Conservation (phyloP, 2,888 invertebrate species). For the Ectemnius lituratus region DNA sequence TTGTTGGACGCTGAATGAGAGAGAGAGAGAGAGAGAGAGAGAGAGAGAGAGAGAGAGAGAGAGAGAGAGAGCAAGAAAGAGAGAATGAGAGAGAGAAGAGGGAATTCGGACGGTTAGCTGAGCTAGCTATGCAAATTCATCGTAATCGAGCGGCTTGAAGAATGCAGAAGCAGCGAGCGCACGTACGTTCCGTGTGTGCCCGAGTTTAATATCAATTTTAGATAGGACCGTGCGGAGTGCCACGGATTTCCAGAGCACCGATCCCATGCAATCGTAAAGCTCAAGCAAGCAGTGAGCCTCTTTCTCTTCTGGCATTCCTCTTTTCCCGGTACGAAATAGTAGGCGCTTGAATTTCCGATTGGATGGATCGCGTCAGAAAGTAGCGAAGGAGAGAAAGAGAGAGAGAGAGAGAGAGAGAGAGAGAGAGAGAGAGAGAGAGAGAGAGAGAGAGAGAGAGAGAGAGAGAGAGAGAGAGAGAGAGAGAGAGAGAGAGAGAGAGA, state of each 20-base stretch:
- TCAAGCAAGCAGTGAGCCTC: background rate
- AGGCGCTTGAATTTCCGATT: conserved; percentile 50
- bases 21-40: background rate
- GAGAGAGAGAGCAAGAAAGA: background rate
- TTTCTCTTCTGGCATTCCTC: conserved; percentile 1
- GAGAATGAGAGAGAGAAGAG: background rate
- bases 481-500: background rate
- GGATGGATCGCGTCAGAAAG: conserved; percentile 28
- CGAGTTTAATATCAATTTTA: conserved; percentile 5
- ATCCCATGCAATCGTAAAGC: background rate
- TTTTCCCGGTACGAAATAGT: conserved; percentile 29
- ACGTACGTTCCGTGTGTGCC: background rate
- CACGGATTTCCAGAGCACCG: background rate
- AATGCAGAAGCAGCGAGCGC: no score
- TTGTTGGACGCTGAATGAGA: no score
- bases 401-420: background rate
- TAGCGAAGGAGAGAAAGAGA: background rate
- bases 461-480: background rate
- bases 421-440: background rate
- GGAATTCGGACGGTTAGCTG: background rate
- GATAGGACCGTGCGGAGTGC: background rate
- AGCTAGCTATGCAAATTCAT: no score
- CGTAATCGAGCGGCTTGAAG: no score
- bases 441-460: background rate
- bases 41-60: background rate